Conservation (phyloP, 1,140 invertebrate genomes). For the Hormaphis cornu region DNA sequence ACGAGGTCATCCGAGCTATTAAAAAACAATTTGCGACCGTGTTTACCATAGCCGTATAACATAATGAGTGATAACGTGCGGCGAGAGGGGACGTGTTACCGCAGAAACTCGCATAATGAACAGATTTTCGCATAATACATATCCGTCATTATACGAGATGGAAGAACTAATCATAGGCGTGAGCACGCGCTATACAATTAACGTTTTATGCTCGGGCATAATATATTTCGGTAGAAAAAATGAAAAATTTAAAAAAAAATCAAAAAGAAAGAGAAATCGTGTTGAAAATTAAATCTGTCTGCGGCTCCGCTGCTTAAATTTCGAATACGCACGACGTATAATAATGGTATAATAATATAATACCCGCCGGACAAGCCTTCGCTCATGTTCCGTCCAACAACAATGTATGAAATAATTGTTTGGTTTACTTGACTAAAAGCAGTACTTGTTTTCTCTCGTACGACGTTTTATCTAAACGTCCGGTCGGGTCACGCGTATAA, state of each 20-base stretch:
- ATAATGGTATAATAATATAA: no score
- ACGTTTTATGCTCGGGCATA: neutral
- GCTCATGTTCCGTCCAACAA: neutral
- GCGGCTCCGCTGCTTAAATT: neutral
- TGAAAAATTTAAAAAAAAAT: neutral
- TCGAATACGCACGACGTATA: neutral
- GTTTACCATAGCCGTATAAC: neutral
- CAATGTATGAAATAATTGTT: neutral
- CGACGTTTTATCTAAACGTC: no score
- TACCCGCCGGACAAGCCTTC: neutral
- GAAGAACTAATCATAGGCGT: neutral
- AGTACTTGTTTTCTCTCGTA: no score
- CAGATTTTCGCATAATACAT: neutral
- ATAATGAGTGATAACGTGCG: neutral
- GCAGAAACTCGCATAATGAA: neutral
- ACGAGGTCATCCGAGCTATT: neutral
- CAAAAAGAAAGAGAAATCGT: neutral
- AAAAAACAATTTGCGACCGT: neutral
- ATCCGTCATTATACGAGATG: no score
- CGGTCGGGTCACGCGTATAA: no score
- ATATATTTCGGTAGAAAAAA: neutral
- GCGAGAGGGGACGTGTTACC: neutral
- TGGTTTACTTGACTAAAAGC: no score
- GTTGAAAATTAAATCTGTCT: conserved; percentile 7
- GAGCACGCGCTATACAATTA: neutral